Evolutionary conservation across 2,888 invertebrate species (phyloP).

Genomic region (Parthenolecanium corni): DNA sequence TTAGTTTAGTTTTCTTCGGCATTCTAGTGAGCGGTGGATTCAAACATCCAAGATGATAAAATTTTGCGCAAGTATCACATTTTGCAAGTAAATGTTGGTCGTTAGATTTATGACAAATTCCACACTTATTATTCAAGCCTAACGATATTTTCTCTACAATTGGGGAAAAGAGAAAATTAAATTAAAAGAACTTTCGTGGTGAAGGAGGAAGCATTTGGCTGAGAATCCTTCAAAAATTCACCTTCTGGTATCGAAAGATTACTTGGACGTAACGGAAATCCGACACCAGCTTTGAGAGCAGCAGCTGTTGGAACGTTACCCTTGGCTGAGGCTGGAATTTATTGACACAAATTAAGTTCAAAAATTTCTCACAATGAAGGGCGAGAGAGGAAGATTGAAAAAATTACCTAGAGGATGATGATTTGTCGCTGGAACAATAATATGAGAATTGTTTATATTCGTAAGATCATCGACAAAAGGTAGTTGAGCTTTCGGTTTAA

Average conservation of each 20-base stretch:
- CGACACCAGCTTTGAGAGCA: conserved; percentile 74
- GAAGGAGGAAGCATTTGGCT: not conserved
- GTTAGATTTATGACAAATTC: conserved; percentile 70
- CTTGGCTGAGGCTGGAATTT: conserved; percentile 2
- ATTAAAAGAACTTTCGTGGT: not conserved
- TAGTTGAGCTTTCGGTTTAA: conserved; percentile 35
- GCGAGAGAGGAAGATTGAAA: not conserved
- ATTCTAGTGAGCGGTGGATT: conserved; percentile 86
- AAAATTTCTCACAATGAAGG: not conserved
- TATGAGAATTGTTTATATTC: conserved; percentile 19
- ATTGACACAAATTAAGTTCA: no score
- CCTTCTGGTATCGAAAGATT: not conserved
- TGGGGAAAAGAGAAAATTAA: conserved; percentile 12
- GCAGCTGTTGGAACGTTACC: conserved; percentile 60
- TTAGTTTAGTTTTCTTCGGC: conserved; percentile 89
- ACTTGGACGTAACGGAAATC: conserved; percentile 53
- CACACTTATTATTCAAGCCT: conserved; percentile 61
- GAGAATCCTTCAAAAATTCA: not conserved
- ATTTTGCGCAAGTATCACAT: conserved; percentile 85
- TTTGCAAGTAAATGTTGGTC: conserved; percentile 90
- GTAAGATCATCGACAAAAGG: conserved; percentile 33
- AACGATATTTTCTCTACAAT: conserved; percentile 26
- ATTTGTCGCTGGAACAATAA: not conserved
- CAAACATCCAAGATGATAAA: conserved; percentile 88
- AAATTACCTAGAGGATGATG: conserved; percentile 35